Percentiles rank a stretch among this genome's conserved stretches.
These are phyloP conservation scores for Pituophis catenifer DNA, from an alignment of 2,113 vertebrate genomes.

Conservation along the genomic window DNA sequence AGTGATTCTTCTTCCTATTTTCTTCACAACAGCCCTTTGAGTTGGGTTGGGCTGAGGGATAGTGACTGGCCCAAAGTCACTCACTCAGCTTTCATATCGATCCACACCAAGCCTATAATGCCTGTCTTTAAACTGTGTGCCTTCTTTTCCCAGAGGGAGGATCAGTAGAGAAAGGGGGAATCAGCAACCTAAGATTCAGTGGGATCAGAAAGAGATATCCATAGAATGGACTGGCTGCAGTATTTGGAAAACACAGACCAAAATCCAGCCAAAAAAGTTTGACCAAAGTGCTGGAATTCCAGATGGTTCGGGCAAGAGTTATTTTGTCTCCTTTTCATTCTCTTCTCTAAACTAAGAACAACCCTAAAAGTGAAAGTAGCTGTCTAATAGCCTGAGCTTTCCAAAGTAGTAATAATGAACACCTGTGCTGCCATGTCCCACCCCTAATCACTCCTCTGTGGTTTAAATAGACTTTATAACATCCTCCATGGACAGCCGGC, in stretches of 20 bases:
- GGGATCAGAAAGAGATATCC: not conserved
- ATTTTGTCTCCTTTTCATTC: not conserved
- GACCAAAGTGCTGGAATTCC: not conserved
- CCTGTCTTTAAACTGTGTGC: not conserved
- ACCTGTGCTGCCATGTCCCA: not conserved
- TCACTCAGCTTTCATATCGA: not conserved
- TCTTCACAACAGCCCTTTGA: not conserved
- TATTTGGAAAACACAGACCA: not conserved
- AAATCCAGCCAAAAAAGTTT: not conserved
- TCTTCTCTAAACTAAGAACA: not conserved
- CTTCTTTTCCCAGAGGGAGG: not conserved
- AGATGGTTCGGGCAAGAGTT: not conserved
- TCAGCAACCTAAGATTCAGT: not conserved
- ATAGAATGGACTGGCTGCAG: not conserved
- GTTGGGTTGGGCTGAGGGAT: not conserved
- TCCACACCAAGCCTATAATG: not conserved
- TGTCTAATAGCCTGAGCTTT: not conserved
- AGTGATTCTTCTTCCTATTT: not conserved
- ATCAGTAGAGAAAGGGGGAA: not conserved
- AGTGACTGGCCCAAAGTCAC: not conserved
- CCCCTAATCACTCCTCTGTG: not conserved
- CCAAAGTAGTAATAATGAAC: not conserved
- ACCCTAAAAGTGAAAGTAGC: not conserved
- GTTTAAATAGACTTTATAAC: not conserved
- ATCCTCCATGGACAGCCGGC: not conserved